Evolutionary conservation across 2,113 vertebrate species (phyloP).

Genomic region (Rhynchopsitta pachyrhyncha): DNA sequence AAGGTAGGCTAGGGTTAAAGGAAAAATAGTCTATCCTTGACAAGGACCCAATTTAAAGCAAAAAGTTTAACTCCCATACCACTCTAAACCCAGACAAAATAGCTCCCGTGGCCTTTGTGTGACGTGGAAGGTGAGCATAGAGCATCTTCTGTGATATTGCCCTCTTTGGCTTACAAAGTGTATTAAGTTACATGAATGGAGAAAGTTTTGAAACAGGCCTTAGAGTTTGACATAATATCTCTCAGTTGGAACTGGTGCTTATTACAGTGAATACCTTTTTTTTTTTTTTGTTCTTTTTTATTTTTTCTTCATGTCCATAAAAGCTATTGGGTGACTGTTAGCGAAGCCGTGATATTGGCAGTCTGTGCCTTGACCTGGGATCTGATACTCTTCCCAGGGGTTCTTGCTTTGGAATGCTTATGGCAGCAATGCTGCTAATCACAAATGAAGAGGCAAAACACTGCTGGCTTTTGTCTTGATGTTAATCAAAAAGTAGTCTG

Average conservation of each 20-base stretch:
- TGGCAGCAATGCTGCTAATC: slow-evolving; percentile 75
- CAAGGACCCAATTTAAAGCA: slow-evolving; percentile 58
- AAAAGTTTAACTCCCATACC: slow-evolving; percentile 44
- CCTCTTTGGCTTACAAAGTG: slow-evolving; percentile 58
- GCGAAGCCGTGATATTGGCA: slow-evolving; percentile 68
- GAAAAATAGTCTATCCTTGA: slow-evolving; percentile 36
- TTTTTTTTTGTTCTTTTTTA: not conserved
- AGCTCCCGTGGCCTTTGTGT: slow-evolving; percentile 53
- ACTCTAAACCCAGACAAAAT: slow-evolving; percentile 46
- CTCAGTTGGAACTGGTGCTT: slow-evolving; percentile 68
- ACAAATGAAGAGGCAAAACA: slow-evolving; percentile 73
- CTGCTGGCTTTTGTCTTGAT: slow-evolving; percentile 70
- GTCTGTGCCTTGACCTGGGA: slow-evolving; percentile 72
- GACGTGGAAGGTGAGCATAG: slow-evolving; percentile 60
- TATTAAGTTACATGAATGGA: slow-evolving; percentile 68
- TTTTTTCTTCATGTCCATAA: slow-evolving; percentile 54
- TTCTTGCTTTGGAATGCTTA: slow-evolving; percentile 66
- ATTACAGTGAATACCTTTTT: slow-evolving; percentile 62
- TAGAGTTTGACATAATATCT: slow-evolving; percentile 73
- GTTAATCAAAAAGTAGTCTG: slow-evolving; percentile 78
- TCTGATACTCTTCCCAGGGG: slow-evolving; percentile 66
- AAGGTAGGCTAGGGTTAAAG: slow-evolving; percentile 49
- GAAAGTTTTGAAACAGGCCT: slow-evolving; percentile 69
- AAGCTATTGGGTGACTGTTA: slow-evolving; percentile 77
- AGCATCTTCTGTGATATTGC: slow-evolving; percentile 61